These are phyloP conservation scores for Vandiemenella viatica DNA, from an alignment of 2,888 invertebrate species.

Conservation along the genomic window DNA sequence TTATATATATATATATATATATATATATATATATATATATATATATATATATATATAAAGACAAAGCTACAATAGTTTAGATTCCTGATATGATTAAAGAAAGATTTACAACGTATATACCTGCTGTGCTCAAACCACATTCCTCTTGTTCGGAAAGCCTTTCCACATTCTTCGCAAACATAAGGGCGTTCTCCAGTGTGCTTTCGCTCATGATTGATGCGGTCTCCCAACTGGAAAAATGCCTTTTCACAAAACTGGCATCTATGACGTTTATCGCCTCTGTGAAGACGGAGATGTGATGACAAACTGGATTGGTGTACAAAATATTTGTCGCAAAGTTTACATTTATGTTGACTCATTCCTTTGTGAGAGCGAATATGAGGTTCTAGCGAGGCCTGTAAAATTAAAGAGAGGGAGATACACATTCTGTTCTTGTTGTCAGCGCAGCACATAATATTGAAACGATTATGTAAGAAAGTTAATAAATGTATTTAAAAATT, in stretches of 20 bases:
- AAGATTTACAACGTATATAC: too few species aligned
- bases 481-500: too few species aligned
- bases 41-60: too few species aligned
- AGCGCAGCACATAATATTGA: too few species aligned
- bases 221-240: constrained; percentile 4
- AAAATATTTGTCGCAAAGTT: constrained; percentile 24
- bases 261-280: constrained; percentile 5
- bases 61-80: too few species aligned
- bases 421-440: too few species aligned
- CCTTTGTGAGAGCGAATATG: constrained; percentile 9
- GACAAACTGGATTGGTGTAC: constrained; percentile 22
- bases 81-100: too few species aligned
- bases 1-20: too few species aligned
- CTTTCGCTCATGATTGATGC: constrained; percentile 8
- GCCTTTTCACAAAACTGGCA: constrained; percentile 8
- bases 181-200: constrained; percentile 11
- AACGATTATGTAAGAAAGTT: too few species aligned
- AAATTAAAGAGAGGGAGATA: neutral
- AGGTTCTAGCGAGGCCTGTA: constrained; percentile 7
- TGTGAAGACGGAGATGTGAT: constrained; percentile 22
- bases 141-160: constrained; percentile 28
- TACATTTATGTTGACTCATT: constrained; percentile 17
- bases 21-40: too few species aligned
- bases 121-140: constrained; percentile 27
- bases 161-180: too few species aligned